A percentile compares a stretch with the other conserved stretches of the same genome.
Evolutionary conservation across 2,113 vertebrate species (phyloP).

Genomic region (Elaphurus davidianus): DNA sequence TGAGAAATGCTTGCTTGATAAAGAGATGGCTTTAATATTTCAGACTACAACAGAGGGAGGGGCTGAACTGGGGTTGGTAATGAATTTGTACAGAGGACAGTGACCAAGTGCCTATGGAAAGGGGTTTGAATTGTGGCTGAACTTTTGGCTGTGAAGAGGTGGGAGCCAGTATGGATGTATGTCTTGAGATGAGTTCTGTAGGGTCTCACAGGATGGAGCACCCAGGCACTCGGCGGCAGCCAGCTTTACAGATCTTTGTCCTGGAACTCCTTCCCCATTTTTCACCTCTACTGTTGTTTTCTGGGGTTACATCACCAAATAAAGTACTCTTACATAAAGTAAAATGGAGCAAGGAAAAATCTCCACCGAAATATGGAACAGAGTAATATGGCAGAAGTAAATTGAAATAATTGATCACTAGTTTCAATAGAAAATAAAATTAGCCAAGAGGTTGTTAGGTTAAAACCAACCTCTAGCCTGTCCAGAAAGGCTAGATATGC

Average conservation of each 20-base stretch:
- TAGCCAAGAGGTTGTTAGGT: background rate
- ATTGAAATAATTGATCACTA: background rate
- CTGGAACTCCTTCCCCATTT: background rate
- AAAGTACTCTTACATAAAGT: background rate
- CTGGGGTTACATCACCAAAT: background rate
- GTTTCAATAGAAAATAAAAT: background rate
- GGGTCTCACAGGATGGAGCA: background rate
- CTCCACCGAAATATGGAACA: background rate
- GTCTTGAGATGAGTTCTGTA: background rate
- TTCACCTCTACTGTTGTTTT: background rate
- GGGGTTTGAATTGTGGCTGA: background rate
- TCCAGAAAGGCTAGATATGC: background rate
- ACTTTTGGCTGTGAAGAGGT: background rate
- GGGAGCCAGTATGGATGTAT: background rate
- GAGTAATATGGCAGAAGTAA: background rate
- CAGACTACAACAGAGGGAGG: background rate
- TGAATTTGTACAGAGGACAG: background rate
- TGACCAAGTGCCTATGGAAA: background rate
- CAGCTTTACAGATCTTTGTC: background rate
- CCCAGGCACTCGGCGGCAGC: background rate
- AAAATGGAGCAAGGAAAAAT: background rate
- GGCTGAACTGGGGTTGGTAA: background rate
- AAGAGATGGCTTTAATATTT: background rate
- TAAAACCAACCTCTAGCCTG: background rate
- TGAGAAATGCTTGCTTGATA: background rate